Base-by-base conservation (phyloP, 2,797 vertebrate genomes). In the Phyllotis vaccarum region DNA sequence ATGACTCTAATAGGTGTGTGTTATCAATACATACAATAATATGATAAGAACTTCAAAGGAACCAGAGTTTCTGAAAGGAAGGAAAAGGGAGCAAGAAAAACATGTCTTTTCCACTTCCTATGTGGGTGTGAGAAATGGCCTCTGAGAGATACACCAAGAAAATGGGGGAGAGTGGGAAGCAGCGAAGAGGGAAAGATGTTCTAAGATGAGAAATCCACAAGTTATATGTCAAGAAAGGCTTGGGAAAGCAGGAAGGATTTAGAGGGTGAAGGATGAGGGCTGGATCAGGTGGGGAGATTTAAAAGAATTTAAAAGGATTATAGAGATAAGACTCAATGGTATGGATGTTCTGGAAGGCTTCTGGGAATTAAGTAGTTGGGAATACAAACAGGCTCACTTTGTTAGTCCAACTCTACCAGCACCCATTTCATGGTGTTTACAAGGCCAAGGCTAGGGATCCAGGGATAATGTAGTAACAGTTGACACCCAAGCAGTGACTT, bases 401-500 rank as follows among this genome's bases (percentile, higher is more conserved):
- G 86, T 79, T 27, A 75, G 43, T 70, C 46, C 62, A 54, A 22
- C 70, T 86, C 78, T 86, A n/a, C 29, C 43, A 56, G 11, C 46
- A 62, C 79, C 79, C 87, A 16, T 34, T 60, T 13, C 8, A 2
- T 82, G 52, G 31, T 80, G 24, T 52, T 54, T 11, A 0, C 58
- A 17, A 24, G 46, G 29, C 74, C 29, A 29, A 17, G 22, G 1
- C 72, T 40, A 34, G 43, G 60, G 68, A 2, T 40, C 16, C 74
- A 74, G 56, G 34, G 31, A 5, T 49, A 80, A 96, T 68, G 60
- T n/a, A 82, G 14, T 85, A 66, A 74, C 60, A 93, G 72, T 74
- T 86, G 91, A 89, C 49, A 92, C 78, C 64, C 66, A 68, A 95
- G 83, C 90, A 70, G 74, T 97, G 97, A 98, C 96, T 96, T 94